Evolutionary conservation across 2,113 vertebrate species (phyloP), one percentile per base, ranked within the genome.

Genomic region (Prietella phreatophila): DNA sequence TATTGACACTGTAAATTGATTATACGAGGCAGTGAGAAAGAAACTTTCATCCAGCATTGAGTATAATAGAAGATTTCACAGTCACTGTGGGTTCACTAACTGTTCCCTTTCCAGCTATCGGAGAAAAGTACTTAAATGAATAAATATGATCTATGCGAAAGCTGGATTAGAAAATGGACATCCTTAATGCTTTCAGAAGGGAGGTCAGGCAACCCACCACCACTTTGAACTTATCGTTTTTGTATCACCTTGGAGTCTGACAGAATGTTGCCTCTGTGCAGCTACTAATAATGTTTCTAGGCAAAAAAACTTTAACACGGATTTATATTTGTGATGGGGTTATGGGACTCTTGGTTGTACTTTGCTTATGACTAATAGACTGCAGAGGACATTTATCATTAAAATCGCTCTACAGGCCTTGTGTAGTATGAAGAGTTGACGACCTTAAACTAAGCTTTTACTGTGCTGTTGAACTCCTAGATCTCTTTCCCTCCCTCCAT

Each of bases 1-100:
- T 94, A 95, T 95, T 95, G 94, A 95, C 92, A 95, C 84, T 93
- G 94, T 94, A 94, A 95, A 95, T 91, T 92, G 75, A 85, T 93
- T 93, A 94, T 92, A 94, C 81, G 93, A 92, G 90, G 91, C 92
- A 89, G 90, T 84, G 89, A 93, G 93, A 94, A 94, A 92, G 93
- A 94, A 93, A 61, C 55, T 42, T 83, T 58, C n/a, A 47, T 50
- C 60, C 69, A 75, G 55, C 27, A 33, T 53, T 61, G 58, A 50
- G 33, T 36, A 78, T 55, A n/a, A 30, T 53, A 79, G 83, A 78
- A 50, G 73, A 55, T 33, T 84, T 42, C 82, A 42, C 75, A 73
- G 73, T 65, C 53, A 53, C 76, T 60, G 83, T 47, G 61, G 61
- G 27, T 56, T 88, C 87, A n/a, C 25, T 78, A 67, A 78, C 63